Percentiles rank a stretch among this genome's conserved stretches.
Evolutionary conservation across 2,113 vertebrate species (phyloP).

Genomic region (Chamaea fasciata): DNA sequence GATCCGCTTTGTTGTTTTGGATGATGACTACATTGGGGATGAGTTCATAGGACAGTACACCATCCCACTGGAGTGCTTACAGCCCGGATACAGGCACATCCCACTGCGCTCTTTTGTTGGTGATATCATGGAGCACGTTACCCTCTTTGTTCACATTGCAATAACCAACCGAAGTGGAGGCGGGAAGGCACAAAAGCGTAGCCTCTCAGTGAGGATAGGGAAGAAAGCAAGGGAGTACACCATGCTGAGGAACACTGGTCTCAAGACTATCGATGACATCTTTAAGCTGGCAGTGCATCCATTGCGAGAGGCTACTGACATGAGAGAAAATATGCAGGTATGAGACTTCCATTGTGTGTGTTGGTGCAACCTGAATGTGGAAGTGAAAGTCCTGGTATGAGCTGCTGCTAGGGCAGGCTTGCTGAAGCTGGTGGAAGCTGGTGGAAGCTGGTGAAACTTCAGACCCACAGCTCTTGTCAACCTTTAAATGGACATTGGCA

Average conservation of each 20-base stretch:
- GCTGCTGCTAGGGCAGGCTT: neutral
- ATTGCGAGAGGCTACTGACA: constrained; percentile 88
- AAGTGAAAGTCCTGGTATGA: neutral
- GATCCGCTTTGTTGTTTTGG: constrained; percentile 93
- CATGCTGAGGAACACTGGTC: constrained; percentile 84
- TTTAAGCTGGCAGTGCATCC: constrained; percentile 86
- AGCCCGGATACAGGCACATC: constrained; percentile 91
- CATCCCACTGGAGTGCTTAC: constrained; percentile 91
- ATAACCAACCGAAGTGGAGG: constrained; percentile 92
- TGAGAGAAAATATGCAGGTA: constrained; percentile 95
- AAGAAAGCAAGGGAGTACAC: constrained; percentile 89
- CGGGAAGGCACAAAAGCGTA: constrained; percentile 90
- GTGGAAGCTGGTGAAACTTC: neutral
- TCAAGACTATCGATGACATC: constrained; percentile 88
- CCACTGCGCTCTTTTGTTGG: constrained; percentile 88
- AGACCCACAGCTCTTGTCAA: neutral
- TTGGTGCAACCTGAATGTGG: neutral
- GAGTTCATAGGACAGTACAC: constrained; percentile 98
- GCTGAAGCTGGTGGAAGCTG: neutral
- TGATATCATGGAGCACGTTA: constrained; percentile 87
- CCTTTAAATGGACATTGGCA: neutral
- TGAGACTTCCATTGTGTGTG: fast-evolving
- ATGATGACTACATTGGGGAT: constrained; percentile 97
- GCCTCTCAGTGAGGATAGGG: constrained; percentile 86
- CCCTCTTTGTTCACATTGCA: constrained; percentile 92